Conservation (phyloP, 2,113 vertebrate genomes). For the Sinosuthora webbiana region DNA sequence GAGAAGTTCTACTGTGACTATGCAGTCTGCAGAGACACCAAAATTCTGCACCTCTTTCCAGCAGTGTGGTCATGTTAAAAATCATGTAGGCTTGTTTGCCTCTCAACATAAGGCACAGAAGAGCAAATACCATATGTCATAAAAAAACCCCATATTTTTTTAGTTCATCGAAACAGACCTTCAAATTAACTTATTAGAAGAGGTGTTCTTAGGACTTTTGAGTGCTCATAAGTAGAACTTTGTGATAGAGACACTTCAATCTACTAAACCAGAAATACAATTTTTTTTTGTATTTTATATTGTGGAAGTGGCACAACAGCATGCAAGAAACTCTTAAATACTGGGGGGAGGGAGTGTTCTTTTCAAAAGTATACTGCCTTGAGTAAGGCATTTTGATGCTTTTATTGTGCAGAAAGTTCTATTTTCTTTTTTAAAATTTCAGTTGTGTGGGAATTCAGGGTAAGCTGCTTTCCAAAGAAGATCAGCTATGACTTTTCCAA, state of each 20-base stretch:
- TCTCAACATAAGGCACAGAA: not conserved
- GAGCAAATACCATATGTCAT: not conserved
- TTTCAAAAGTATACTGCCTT: not conserved
- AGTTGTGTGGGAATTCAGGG: not conserved
- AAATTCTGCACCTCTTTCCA: not conserved
- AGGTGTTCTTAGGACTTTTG: not conserved
- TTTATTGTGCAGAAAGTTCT: not conserved
- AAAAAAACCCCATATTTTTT: not conserved
- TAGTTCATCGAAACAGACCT: not conserved
- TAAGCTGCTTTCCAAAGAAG: not conserved
- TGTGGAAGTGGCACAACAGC: not conserved
- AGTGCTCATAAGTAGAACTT: not conserved
- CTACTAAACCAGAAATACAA: not conserved
- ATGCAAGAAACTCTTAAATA: not conserved
- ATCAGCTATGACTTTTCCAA: not conserved
- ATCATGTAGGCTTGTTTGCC: not conserved
- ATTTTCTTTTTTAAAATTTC: not conserved
- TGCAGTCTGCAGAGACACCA: not conserved
- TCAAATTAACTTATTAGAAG: not conserved
- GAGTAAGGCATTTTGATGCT: not conserved
- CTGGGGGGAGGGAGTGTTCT: accelerated
- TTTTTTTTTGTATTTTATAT: not conserved
- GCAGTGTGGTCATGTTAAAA: not conserved
- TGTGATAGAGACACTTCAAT: not conserved
- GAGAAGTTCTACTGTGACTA: not conserved